Base-by-base conservation (phyloP, 2,113 vertebrate genomes). In the Pedetes capensis region DNA sequence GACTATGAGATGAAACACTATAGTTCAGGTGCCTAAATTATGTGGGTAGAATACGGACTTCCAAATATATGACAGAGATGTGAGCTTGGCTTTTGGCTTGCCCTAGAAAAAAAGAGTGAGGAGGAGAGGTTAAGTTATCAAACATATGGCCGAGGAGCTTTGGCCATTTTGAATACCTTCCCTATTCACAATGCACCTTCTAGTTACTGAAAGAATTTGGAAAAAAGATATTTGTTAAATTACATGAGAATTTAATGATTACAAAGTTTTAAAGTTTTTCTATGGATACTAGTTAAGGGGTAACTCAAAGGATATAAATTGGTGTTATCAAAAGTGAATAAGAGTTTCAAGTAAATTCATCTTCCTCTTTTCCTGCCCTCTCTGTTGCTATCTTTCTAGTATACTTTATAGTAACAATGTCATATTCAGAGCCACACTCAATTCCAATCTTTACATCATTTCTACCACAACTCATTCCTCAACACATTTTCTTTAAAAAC, bases 381-480 rank as follows among this genome's bases (percentile, higher is more conserved):
- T 3, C 93, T 66, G 34, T 39, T 94, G 0, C 32, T 81, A 82
- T 18, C 20, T 79, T 71, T 88, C 27, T 47, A 66, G 66, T 32
- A n/a, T 0, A 0, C 32, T 96, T 86, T 42, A 81, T 72, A 95
- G 29, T 13, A 51, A 72, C 47, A 78, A 32, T 74, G 53, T 47
- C 82, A 53, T 49, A 69, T 44, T 88, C 84, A 96, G 44, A 81
- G 66, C 6, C 61, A 95, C 49, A 59, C 29, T 97, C 69, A 88
- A 63, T 87, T 55, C 11, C 0, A 22, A 53, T 66, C 89, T 39
- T 12, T 76, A 39, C 5, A 91, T 37, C 51, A 90, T 12, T 55
- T 90, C 7, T 86, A 72, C 32, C 68, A 63, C 53, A 82, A 20
- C 3, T 29, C 20, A 85, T 61, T 94, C 89, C n/a, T 95, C 68